A percentile compares a stretch with the other conserved stretches of the same genome.
phyloP scores from a whole-genome alignment of 1,140 invertebrate genomes.

The Mamestra configurata region DNA sequence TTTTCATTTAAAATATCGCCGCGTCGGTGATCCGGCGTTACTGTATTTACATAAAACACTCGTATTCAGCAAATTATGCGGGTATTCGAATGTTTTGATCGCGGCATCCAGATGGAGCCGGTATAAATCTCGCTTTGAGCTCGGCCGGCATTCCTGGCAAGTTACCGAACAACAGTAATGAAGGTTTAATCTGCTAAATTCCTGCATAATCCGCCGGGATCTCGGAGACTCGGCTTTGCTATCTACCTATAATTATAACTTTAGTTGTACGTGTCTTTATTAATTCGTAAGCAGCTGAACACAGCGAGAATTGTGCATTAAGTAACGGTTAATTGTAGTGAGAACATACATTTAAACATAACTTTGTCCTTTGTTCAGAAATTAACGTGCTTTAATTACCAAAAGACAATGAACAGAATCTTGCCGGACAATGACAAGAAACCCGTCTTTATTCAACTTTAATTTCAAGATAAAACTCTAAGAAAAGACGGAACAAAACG shows the following conservation, averaged over 20 bases:
- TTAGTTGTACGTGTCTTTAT: slow-evolving; percentile 46
- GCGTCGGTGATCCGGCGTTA: slow-evolving; percentile 35
- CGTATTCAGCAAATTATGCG: slow-evolving; percentile 63
- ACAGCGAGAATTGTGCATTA: not conserved
- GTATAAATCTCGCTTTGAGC: slow-evolving; percentile 72
- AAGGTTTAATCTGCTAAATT: slow-evolving; percentile 75
- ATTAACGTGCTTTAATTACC: not conserved
- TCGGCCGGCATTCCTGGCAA: slow-evolving; percentile 65
- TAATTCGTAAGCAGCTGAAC: slow-evolving; percentile 44
- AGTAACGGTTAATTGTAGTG: slow-evolving; percentile 7
- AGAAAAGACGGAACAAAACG: not conserved
- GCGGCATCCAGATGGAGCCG: slow-evolving; percentile 55
- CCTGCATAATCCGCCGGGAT: slow-evolving; percentile 68
- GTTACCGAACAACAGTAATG: slow-evolving; percentile 75
- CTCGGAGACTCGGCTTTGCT: slow-evolving; percentile 57
- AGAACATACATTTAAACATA: not conserved
- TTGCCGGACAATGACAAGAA: not conserved
- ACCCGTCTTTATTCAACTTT: not conserved
- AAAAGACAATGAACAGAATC: not conserved
- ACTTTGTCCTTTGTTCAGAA: not conserved
- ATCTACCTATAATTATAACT: slow-evolving; percentile 50
- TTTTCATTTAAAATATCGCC: slow-evolving; percentile 55
- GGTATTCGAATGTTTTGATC: slow-evolving; percentile 64
- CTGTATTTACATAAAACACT: slow-evolving; percentile 68
- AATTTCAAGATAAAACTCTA: not conserved